Evolutionary conservation across 2,888 invertebrate genomes (phyloP).

Genomic region (Alentia gelatinosa): DNA sequence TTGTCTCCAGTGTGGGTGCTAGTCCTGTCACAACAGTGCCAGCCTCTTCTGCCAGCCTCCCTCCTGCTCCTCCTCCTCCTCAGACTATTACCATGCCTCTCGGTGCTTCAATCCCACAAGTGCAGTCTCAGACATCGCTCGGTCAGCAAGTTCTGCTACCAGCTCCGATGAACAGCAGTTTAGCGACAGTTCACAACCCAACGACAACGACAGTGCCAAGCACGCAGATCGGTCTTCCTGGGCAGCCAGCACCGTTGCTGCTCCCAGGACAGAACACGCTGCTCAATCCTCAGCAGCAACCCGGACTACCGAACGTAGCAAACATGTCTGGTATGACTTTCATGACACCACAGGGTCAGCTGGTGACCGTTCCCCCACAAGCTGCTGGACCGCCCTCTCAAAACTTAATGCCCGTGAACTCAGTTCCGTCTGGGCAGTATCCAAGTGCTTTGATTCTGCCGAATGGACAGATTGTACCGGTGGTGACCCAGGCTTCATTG

Average conservation of each 20-base stretch:
- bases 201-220: not conserved
- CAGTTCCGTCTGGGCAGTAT: constrained; percentile 69
- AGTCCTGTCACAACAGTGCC: not conserved
- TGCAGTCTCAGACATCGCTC: not conserved
- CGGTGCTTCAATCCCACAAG: not conserved
- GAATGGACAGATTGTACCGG: constrained; percentile 80
- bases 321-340: constrained; percentile 17
- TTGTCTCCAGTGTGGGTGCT: not conserved
- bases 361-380: not conserved
- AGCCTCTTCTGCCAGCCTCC: not conserved
- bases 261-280: not conserved
- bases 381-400: not conserved
- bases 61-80: not conserved
- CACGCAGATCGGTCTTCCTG: not conserved
- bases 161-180: not conserved
- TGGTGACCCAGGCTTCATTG: constrained; percentile 79
- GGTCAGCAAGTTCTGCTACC: not conserved
- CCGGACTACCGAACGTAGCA: not conserved
- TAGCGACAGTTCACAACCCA: not conserved
- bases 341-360: constrained; percentile 27
- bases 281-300: not conserved
- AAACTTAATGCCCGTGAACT: not conserved
- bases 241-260: not conserved
- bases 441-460: constrained; percentile 80
- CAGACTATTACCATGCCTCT: not conserved